Evolutionary conservation across 2,113 vertebrate species (phyloP), one percentile per base, ranked within the genome.

Genomic region (Percina caprodes): DNA sequence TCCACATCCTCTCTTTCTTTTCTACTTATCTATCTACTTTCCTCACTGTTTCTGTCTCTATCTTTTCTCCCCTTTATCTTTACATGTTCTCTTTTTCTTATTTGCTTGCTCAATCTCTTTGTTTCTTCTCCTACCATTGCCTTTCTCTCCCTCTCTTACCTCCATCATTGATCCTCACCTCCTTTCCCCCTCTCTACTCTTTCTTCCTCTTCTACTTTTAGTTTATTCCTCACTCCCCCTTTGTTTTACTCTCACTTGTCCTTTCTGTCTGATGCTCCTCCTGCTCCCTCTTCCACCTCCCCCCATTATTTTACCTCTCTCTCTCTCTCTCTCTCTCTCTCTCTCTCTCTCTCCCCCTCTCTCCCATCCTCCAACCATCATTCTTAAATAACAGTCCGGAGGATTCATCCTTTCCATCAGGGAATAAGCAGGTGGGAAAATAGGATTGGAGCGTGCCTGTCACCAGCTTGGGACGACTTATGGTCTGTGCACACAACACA

Each of bases 351-450:
- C 82, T 88, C 86, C n/a, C n/a, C 33, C 55, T 46, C 66, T 48
- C 42, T 51, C 73, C 67, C 52, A 58, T 61, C 74, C 56, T 80
- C 73, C 72, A 84, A 84, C 82, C 79, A 81, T 86, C 94, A 95
- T 93, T 97, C 95, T 93, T 95, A 93, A 95, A 93, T 95, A 96
- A 95, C 93, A 94, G 87, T 94, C 84, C 49, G 6, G 49, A 86
- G 76, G 84, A 86, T 87, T 90, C 89, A 89, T 91, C 85, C 86
- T 84, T 87, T 92, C 91, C 82, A 92, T 89, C 89, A 88, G 84
- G 82, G 86, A 91, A 93, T 90, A 87, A 92, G 84, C 91, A 91
- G 88, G 90, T 91, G 82, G 88, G 88, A 84, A 92, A 93, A 91
- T 92, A 78, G 84, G 87, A 90, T 88, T 86, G 87, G 83, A 86